phyloP scores from a whole-genome alignment of 2,888 invertebrate genomes.

The Muscina levida region DNA sequence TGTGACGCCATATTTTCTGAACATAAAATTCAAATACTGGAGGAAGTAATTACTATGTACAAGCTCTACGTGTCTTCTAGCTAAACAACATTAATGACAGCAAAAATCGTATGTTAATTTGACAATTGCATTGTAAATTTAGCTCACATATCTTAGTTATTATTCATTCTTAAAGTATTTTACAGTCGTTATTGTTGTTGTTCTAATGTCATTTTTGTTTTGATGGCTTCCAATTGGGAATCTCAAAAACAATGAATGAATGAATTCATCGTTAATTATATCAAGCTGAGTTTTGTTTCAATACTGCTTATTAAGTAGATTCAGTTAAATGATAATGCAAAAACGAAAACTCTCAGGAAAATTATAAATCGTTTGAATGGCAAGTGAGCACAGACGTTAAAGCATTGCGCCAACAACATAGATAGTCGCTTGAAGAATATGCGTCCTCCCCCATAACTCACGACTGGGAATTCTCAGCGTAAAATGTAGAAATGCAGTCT shows the following conservation, averaged over 20 bases:
- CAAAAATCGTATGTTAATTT: background rate
- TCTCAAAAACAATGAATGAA: conserved; percentile 28
- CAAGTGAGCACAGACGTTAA: no score
- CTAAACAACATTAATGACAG: no score
- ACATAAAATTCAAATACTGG: no score
- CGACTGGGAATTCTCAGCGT: no score
- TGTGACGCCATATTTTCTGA: no score
- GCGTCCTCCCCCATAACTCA: no score
- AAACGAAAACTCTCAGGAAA: conserved; percentile 36
- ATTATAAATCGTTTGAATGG: conserved; percentile 10
- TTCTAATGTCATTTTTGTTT: background rate
- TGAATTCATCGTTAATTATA: conserved; percentile 54
- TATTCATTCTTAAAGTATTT: conserved; percentile 54
- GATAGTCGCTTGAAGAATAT: background rate
- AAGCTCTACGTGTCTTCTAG: no score
- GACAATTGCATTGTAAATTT: conserved; percentile 3
- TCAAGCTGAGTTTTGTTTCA: conserved; percentile 40
- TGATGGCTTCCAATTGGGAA: background rate
- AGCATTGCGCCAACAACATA: no score
- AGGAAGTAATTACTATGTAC: no score
- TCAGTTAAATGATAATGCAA: conserved; percentile 37
- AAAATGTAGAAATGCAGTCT: no score
- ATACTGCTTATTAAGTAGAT: conserved; percentile 3
- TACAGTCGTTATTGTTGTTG: conserved; percentile 4
- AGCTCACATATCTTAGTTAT: conserved; percentile 24